Evolutionary conservation across 2,888 invertebrate genomes (phyloP).

Genomic region (Ashinkailepas kermadecensis): DNA sequence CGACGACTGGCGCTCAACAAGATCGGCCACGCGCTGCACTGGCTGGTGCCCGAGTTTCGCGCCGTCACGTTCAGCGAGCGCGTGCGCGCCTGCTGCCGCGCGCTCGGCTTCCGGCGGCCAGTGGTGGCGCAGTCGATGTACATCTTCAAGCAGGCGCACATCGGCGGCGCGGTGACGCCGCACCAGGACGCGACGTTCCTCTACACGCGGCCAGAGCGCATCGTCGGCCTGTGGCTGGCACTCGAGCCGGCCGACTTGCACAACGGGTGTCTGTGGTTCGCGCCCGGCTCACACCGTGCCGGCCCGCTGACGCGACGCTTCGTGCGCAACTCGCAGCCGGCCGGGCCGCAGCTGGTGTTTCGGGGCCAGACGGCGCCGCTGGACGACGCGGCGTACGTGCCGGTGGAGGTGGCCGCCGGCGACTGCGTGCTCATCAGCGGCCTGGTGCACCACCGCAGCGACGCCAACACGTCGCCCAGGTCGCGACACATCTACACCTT

Average conservation of each 20-base stretch:
- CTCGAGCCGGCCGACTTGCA: constrained; percentile 84
- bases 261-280: constrained; percentile 92
- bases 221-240: constrained; percentile 92
- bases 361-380: constrained; percentile 56
- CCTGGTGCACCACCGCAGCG: constrained; percentile 86
- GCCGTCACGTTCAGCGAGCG: constrained; percentile 74
- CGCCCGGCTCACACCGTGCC: constrained; percentile 76
- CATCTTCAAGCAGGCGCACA: constrained; percentile 89
- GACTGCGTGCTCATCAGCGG: constrained; percentile 77
- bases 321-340: constrained; percentile 57
- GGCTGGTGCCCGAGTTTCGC: constrained; percentile 68
- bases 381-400: constrained; percentile 33
- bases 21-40: constrained; percentile 84
- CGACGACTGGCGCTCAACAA: constrained; percentile 44
- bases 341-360: constrained; percentile 52
- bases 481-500: constrained; percentile 94
- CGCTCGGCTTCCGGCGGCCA: constrained; percentile 67
- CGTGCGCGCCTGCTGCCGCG: constrained; percentile 65
- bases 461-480: constrained; percentile 67
- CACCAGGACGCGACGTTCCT: constrained; percentile 87
- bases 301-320: constrained; percentile 45
- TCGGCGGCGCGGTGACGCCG: constrained; percentile 74
- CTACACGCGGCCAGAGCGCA: constrained; percentile 65
- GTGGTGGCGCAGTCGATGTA: constrained; percentile 93
- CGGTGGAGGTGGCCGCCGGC: constrained; percentile 43